These are phyloP conservation scores for Acanthurus lineatus DNA, from an alignment of 2,797 vertebrate species.

Conservation along the genomic window DNA sequence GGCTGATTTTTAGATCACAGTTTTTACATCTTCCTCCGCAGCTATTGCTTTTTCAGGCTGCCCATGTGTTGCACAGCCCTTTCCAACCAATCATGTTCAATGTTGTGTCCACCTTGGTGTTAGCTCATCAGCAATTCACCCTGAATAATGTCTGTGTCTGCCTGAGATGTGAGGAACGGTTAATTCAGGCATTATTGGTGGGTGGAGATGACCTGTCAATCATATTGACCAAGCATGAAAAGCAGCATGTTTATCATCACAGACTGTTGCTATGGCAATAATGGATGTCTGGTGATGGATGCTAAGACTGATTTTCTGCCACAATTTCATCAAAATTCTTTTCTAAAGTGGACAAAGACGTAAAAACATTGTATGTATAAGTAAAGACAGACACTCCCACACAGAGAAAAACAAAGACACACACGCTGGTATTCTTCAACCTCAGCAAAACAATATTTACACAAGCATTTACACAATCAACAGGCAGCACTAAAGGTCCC, in stretches of 20 bases:
- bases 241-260: slow-evolving; percentile 73
- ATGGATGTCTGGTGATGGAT: slow-evolving; percentile 46
- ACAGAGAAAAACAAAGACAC: slow-evolving; percentile 20
- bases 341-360: slow-evolving; percentile 42
- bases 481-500: slow-evolving; percentile 56
- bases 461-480: slow-evolving; percentile 53
- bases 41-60: slow-evolving; percentile 26
- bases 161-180: slow-evolving; percentile 78
- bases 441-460: slow-evolving; percentile 7
- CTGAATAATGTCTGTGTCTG: slow-evolving; percentile 72
- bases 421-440: slow-evolving; percentile 15
- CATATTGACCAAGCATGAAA: slow-evolving; percentile 75
- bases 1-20: slow-evolving; percentile 24
- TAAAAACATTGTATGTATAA: slow-evolving; percentile 12
- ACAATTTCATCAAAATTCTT: slow-evolving; percentile 39
- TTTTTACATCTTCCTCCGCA: slow-evolving; percentile 3
- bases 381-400: slow-evolving; percentile 9
- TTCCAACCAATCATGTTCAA: slow-evolving; percentile 8
- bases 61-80: slow-evolving; percentile 34
- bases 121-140: slow-evolving; percentile 75
- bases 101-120: slow-evolving; percentile 46
- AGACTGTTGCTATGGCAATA: slow-evolving; percentile 77
- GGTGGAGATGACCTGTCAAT: slow-evolving; percentile 79
- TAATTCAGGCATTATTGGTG: slow-evolving; percentile 82
- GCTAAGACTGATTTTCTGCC: slow-evolving; percentile 54